These are phyloP conservation scores for Rhabdomys pumilio DNA, from an alignment of 2,797 vertebrate genomes.

Conservation along the genomic window DNA sequence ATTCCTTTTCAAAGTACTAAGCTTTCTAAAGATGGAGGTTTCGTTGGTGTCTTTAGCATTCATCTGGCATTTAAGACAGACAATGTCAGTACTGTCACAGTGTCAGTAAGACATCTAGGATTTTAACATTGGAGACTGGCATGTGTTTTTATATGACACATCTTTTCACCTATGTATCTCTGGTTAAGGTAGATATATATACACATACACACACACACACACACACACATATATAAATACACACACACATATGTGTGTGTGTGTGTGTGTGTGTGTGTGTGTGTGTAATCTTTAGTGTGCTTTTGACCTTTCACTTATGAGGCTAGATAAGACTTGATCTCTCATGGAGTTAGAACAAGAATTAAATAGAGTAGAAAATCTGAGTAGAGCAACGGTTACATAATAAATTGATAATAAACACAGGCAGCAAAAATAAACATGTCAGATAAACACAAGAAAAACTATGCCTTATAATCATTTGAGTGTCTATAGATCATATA, in stretches of 20 bases:
- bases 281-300: background rate
- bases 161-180: background rate
- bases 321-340: background rate
- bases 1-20: constrained; percentile 16
- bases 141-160: constrained; percentile 2
- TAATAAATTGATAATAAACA: constrained; percentile 13
- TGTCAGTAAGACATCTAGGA: background rate
- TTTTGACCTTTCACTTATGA: background rate
- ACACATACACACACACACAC: too few relatives aligned
- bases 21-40: background rate
- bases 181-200: background rate
- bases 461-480: background rate
- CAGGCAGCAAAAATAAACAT: background rate
- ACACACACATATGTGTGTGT: too few relatives aligned
- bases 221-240: too few relatives aligned
- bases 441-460: background rate
- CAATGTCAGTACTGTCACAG: background rate
- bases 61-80: constrained; percentile 44
- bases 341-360: constrained; percentile 34
- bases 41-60: constrained; percentile 10
- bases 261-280: too few relatives aligned
- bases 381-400: background rate
- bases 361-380: constrained; percentile 15
- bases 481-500: background rate
- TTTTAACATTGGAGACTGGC: background rate